Evolutionary conservation across 2,888 invertebrate species (phyloP).

Genomic region (Thereva nobilitata): DNA sequence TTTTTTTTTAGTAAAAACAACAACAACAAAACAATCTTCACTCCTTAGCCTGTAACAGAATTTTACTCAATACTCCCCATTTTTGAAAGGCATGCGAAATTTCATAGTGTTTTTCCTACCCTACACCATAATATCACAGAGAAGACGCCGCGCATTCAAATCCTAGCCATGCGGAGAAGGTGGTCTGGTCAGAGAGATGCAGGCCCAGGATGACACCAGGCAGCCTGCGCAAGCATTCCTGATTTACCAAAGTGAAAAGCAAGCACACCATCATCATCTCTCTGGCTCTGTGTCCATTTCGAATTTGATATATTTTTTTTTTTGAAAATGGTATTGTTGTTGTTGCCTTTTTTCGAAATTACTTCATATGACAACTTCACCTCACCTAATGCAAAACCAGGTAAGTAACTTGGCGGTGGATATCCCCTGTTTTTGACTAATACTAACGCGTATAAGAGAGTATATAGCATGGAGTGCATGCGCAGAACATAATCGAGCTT

Average conservation of each 20-base stretch:
- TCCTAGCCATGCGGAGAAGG: not conserved
- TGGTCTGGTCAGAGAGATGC: not conserved
- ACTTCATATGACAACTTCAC: no score
- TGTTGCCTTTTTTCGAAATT: no score
- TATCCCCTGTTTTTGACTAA: no score
- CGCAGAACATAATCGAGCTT: no score
- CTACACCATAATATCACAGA: slow-evolving; percentile 30
- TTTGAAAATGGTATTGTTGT: no score
- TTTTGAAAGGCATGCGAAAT: slow-evolving; percentile 34
- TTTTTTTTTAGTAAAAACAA: slow-evolving; percentile 1
- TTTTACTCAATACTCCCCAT: slow-evolving; percentile 33
- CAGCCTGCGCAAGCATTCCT: slow-evolving; percentile 30
- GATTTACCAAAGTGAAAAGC: not conserved
- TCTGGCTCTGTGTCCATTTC: no score
- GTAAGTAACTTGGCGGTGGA: no score
- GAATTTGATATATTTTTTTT: no score
- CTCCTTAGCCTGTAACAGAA: slow-evolving; percentile 37
- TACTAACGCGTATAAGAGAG: no score
- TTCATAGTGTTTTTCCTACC: slow-evolving; percentile 2
- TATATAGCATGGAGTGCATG: no score
- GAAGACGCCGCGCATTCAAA: slow-evolving; percentile 27
- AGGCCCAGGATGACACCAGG: slow-evolving; percentile 2
- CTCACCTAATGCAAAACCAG: no score
- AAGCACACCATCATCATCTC: no score
- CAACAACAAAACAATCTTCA: slow-evolving; percentile 34